Evolutionary conservation across 1,140 invertebrate genomes (phyloP).

Genomic region (Drosophila triauraria): DNA sequence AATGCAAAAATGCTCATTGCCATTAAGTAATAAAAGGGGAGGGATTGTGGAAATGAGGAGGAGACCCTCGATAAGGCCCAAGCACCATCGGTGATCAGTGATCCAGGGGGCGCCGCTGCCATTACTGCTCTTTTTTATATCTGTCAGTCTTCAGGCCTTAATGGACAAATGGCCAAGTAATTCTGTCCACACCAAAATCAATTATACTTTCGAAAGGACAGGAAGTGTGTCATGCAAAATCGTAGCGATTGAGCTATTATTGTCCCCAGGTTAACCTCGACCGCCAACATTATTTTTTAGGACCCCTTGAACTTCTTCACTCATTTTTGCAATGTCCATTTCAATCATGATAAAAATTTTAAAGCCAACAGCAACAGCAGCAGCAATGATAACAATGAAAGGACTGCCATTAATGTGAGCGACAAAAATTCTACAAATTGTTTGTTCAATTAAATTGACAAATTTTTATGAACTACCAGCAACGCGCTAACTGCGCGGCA

Average conservation of each 20-base stretch:
- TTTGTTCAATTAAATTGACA: constrained; percentile 81
- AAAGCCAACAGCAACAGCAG: constrained; percentile 25
- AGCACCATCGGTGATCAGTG: not conserved
- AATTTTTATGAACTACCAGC: constrained; percentile 71
- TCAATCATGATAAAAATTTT: constrained; percentile 80
- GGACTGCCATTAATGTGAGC: constrained; percentile 23
- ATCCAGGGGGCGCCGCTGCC: not conserved
- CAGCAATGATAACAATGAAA: constrained; percentile 43
- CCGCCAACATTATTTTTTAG: not conserved
- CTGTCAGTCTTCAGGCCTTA: not conserved
- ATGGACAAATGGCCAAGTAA: not conserved
- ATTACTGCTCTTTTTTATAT: not conserved
- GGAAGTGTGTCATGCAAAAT: not conserved
- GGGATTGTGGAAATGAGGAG: constrained; percentile 24
- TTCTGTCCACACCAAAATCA: not conserved
- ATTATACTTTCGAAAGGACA: no score
- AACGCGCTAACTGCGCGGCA: constrained; percentile 25
- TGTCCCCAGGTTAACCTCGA: not conserved
- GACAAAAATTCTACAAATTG: constrained; percentile 71
- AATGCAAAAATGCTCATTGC: constrained; percentile 36
- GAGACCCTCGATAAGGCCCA: constrained; percentile 9
- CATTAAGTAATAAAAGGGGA: constrained; percentile 28
- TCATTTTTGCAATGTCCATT: constrained; percentile 56
- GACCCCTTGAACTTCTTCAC: not conserved
- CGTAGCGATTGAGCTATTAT: constrained; percentile 9